Evolutionary conservation across 2,797 vertebrate species (phyloP), one percentile per base, ranked within the genome.

Genomic region (Pelodytes ibericus): DNA sequence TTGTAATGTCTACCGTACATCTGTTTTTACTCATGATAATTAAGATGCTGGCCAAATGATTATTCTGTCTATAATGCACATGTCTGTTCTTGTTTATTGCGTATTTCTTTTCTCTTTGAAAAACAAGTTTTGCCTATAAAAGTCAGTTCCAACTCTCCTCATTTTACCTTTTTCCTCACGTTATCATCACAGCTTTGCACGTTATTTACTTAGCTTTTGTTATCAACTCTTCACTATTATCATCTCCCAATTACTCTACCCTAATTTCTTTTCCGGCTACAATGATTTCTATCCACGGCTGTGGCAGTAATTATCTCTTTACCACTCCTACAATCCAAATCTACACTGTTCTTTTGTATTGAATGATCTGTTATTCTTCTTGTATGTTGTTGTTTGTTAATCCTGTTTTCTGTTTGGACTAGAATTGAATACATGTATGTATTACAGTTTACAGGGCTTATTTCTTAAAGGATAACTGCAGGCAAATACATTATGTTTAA

Each of bases 191-290:
- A 62, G 41, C 49, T 41, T 69, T 53, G 39, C 39, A 62, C 53
- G 69, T 49, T 20, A 68, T 75, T 69, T 61, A 2, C 20, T 26
- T 4, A n/a, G 1, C 24, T 15, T 22, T 18, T 27, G 24, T 58
- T 18, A 20, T 27, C 44, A 29, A 24, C 47, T 60, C 18, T 62
- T 62, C 29, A 41, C 30, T 62, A 68, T 51, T 75, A 47, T 75
- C 60, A 57, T 62, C 18, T 39, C 41, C 11, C 56, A 58, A 53
- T 39, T 69, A 61, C 49, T 29, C 61, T 74, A 16, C 65, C 27
- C 65, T 69, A 69, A 75, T 75, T 61, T 69, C 64, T 59, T 75
- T 62, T 20, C 58, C 60, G 62, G 53, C 64, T 47, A 51, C 60
- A 8, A 29, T 44, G 49, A 7, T 25, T 74, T 59, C 53, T 74